phyloP scores from a whole-genome alignment of 2,797 vertebrate species.

The Poeciliopsis paucimaculata region DNA sequence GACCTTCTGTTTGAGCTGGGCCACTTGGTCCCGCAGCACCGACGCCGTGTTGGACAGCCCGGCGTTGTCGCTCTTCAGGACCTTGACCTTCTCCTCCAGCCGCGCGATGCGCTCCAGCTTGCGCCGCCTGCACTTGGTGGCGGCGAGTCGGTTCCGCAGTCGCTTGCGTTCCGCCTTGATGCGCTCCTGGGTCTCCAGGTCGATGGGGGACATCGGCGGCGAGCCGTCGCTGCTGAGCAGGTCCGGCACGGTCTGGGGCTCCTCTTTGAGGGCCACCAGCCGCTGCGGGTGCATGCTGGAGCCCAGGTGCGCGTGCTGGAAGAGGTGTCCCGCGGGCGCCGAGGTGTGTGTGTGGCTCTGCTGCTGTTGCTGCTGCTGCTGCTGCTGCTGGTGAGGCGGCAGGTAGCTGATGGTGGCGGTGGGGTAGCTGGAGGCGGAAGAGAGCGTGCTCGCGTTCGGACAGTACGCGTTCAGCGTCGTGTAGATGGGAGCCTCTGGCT shows the following conservation, averaged over 20 bases:
- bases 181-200: constrained; percentile 90
- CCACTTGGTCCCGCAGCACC: constrained; percentile 90
- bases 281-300: constrained; percentile 73
- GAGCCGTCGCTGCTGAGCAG: constrained; percentile 88
- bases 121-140: constrained; percentile 91
- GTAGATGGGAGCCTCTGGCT: constrained; percentile 89
- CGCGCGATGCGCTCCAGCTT: constrained; percentile 94
- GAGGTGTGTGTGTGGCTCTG: constrained; percentile 68
- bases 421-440: constrained; percentile 82
- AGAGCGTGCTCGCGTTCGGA: constrained; percentile 78
- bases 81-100: constrained; percentile 92
- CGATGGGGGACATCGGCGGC: constrained; percentile 90
- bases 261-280: constrained; percentile 86
- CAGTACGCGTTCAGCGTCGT: constrained; percentile 91
- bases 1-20: constrained; percentile 92
- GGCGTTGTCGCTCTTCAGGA: constrained; percentile 89
- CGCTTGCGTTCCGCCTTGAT: constrained; percentile 93
- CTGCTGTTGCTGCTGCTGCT: constrained; percentile 44
- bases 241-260: constrained; percentile 92
- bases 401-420: constrained; percentile 92
- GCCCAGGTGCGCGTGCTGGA: constrained; percentile 70
- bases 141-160: constrained; percentile 91
- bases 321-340: constrained; percentile 64
- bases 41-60: constrained; percentile 89
- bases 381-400: constrained; percentile 81